Evolutionary conservation across 2,113 vertebrate genomes (phyloP).

Genomic region (Nothoprocta pentlandii): DNA sequence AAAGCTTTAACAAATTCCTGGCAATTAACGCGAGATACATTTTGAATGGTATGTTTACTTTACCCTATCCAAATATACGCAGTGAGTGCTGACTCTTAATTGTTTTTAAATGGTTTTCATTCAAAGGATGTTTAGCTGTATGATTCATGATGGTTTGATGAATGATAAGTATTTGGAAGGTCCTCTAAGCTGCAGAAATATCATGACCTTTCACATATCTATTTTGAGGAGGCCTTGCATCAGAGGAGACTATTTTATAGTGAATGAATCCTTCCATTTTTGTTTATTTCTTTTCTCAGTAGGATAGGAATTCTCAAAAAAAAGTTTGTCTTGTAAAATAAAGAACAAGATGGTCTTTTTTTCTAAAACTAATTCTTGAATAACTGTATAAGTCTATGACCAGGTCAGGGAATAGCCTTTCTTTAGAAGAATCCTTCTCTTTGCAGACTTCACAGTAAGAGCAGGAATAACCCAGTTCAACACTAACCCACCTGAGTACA

Average conservation of each 20-base stretch:
- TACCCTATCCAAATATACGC: constrained; percentile 4
- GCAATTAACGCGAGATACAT: not conserved
- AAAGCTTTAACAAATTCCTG: not conserved
- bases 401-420: accelerated
- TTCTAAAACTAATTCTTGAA: not conserved
- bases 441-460: not conserved
- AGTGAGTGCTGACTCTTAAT: not conserved
- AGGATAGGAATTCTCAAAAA: not conserved
- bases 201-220: not conserved
- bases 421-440: not conserved
- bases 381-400: not conserved
- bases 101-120: not conserved
- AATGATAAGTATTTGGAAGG: not conserved
- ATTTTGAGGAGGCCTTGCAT: not conserved
- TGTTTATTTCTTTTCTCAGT: not conserved
- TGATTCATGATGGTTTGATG: not conserved
- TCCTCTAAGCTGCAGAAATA: not conserved
- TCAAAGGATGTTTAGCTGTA: not conserved
- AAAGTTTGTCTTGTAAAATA: not conserved
- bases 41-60: constrained; percentile 35
- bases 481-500: not conserved
- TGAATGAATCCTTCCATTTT: not conserved
- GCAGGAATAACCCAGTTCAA: not conserved
- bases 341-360: not conserved
- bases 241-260: not conserved